Evolutionary conservation across 1,140 invertebrate species (phyloP).

Genomic region (Brevipalpus yothersi): DNA sequence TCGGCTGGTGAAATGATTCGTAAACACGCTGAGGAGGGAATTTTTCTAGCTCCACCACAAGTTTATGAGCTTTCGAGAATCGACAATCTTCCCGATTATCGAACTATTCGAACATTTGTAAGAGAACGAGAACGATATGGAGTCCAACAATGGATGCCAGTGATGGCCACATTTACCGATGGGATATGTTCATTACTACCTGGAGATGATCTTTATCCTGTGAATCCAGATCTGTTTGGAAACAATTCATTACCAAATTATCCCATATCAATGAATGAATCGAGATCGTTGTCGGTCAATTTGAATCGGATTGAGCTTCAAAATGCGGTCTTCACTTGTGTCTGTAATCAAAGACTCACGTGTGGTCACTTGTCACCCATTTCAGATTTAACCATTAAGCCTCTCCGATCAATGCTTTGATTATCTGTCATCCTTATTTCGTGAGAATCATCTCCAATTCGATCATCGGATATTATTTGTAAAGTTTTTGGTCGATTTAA

Average conservation of each 20-base stretch:
- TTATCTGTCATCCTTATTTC: too few species aligned
- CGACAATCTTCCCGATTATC: slow-evolving; percentile 11
- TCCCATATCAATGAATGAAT: slow-evolving; percentile 11
- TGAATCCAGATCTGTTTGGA: slow-evolving; percentile 12
- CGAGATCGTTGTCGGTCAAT: slow-evolving; percentile 2
- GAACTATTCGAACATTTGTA: slow-evolving; percentile 16
- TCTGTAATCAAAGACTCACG: slow-evolving; percentile 10
- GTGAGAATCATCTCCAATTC: too few species aligned
- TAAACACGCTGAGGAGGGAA: slow-evolving; percentile 14
- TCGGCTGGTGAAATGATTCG: slow-evolving; percentile 18
- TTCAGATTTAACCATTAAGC: neutral
- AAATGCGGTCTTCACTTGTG: slow-evolving; percentile 10
- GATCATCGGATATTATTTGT: too few species aligned
- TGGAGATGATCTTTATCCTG: slow-evolving; percentile 16
- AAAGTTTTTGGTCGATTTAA: too few species aligned
- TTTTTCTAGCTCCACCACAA: slow-evolving; percentile 25
- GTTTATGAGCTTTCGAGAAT: slow-evolving; percentile 21
- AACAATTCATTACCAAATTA: slow-evolving; percentile 10
- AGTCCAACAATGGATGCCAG: slow-evolving; percentile 21
- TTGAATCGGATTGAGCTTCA: slow-evolving; percentile 14
- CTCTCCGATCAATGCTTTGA: too few species aligned
- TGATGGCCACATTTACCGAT: slow-evolving; percentile 19
- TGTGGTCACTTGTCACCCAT: slow-evolving; percentile 14
- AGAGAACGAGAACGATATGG: slow-evolving; percentile 15
- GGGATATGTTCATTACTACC: slow-evolving; percentile 21